Evolutionary conservation across 2,797 vertebrate species (phyloP).

Genomic region (Hipposideros larvatus): DNA sequence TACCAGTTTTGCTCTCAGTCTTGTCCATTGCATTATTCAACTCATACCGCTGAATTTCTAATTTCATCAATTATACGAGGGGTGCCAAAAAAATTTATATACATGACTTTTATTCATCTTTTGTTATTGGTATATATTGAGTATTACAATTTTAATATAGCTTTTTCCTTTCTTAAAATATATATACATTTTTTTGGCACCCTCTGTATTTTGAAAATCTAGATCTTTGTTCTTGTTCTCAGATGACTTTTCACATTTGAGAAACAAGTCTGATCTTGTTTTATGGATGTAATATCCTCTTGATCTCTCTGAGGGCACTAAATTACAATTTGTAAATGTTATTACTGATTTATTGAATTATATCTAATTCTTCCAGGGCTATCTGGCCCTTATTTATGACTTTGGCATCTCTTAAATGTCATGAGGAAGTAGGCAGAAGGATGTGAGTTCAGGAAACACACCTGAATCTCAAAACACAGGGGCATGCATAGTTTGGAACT

Average conservation of each 20-base stretch:
- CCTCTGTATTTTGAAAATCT: neutral
- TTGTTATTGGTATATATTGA: too few relatives aligned
- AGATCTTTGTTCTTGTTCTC: slow-evolving; percentile 1
- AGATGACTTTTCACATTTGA: neutral
- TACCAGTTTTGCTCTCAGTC: neutral
- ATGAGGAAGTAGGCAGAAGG: neutral
- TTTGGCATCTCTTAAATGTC: neutral
- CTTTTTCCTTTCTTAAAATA: too few relatives aligned
- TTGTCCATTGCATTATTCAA: neutral
- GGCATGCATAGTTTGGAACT: neutral
- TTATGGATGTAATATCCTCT: neutral
- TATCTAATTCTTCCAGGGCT: neutral
- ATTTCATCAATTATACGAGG: neutral
- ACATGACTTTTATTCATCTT: too few relatives aligned
- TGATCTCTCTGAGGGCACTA: neutral
- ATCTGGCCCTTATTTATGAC: neutral
- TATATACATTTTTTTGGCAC: too few relatives aligned
- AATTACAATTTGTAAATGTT: neutral
- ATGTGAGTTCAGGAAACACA: neutral
- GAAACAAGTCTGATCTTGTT: neutral
- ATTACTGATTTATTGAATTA: neutral
- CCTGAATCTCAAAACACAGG: neutral
- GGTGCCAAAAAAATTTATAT: too few relatives aligned
- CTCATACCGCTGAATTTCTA: neutral
- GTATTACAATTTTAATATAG: too few relatives aligned